Base-by-base conservation (phyloP, 2,888 invertebrate species). In the Drosophila picticornis region DNA sequence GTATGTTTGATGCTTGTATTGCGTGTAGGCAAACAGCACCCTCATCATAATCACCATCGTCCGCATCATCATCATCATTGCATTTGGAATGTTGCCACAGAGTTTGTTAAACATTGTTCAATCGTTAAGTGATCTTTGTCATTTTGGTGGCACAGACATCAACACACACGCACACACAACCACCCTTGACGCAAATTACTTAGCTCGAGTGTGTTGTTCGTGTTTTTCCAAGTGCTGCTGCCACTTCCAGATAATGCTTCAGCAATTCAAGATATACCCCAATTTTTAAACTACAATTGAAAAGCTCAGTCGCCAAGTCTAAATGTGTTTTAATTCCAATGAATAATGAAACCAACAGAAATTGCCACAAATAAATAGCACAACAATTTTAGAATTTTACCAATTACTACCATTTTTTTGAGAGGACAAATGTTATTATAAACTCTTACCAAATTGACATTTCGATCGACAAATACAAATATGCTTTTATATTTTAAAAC, bases 111-210 rank as follows among this genome's bases (percentile, higher is more conserved):
- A 76, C 84, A 73, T 85, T 76, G 73, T 62, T 74, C 81, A 81
- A 57, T 71, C 77, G 84, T 83, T 62, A 83, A 84, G 84, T 81
- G 86, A 85, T 86, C 84, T 83, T 81, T 82, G 83, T 80, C 73
- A 69, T 68, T 67, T 70, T 57, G 53, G 34, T 50, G 40, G 43
- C 62, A 43, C 27, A 63, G 32, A 46, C 61, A 59, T 53, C 31
- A 46, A 19, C 53, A 52, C 60, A 38, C 52, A 27, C 16, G 48
- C 46, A 75, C 46, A 25, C 46, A 25, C 22, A 25, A 4, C 46
- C 46, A 46, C 61, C 61, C 72, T 55, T 58, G 55, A 65, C 48
- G 50, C 34, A 34, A 63, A 62, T 52, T 70, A 48, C 50, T 66
- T 27, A 51, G 48, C 68, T 52, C 2, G 13, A 77, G 66, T 61